Percentiles rank a stretch among this genome's conserved stretches.
phyloP scores from a whole-genome alignment of 1,140 invertebrate species.

The Drosophila kikkawai region DNA sequence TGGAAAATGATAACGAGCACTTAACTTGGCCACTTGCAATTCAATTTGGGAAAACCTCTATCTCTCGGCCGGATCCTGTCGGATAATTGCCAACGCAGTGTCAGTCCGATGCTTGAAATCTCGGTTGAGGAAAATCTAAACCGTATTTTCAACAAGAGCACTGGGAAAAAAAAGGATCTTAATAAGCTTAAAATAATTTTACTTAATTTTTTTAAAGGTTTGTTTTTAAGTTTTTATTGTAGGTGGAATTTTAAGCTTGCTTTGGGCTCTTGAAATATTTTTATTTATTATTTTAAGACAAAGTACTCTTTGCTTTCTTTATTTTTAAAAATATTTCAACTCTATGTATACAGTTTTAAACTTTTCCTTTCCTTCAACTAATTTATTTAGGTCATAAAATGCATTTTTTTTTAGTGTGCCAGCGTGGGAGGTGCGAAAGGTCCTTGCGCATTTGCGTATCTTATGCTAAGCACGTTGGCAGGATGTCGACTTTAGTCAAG shows the following conservation, averaged over 20 bases:
- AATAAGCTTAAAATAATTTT: not conserved
- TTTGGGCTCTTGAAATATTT: not conserved
- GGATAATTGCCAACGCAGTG: conserved; percentile 38
- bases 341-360: not conserved
- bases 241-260: not conserved
- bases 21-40: conserved; percentile 66
- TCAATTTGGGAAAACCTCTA: conserved; percentile 55
- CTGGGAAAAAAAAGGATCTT: not conserved
- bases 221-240: not conserved
- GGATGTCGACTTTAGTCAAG: conserved; percentile 50
- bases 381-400: not conserved
- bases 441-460: conserved; percentile 55
- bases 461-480: conserved; percentile 72
- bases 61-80: conserved; percentile 25
- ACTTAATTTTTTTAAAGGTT: not conserved
- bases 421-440: not conserved
- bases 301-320: no score
- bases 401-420: not conserved
- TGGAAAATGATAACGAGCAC: conserved; percentile 60
- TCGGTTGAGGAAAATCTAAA: conserved; percentile 18
- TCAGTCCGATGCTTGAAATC: conserved; percentile 36
- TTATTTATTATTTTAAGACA: not conserved
- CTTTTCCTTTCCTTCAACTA: accelerated
- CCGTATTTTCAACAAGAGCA: conserved; percentile 20
- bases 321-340: not conserved